These are phyloP conservation scores for Notolepis coatsorum DNA, from an alignment of 2,797 vertebrate species.

Conservation along the genomic window DNA sequence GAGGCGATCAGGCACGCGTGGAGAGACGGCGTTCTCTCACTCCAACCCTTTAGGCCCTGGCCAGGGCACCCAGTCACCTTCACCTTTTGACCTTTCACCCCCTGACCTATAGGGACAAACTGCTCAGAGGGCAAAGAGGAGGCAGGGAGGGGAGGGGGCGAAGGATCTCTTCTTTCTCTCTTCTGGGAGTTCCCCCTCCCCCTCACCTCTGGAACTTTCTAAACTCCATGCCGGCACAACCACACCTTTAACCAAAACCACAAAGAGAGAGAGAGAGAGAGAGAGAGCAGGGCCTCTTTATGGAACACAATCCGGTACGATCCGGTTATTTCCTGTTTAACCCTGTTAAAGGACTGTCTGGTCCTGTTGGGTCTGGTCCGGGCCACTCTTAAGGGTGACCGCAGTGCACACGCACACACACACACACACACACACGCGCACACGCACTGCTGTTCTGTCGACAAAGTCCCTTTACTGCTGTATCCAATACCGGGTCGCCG, in stretches of 20 bases:
- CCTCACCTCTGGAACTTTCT: conserved; percentile 43
- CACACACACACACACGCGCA: background rate
- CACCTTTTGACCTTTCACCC: conserved; percentile 19
- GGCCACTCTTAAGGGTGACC: conserved; percentile 21
- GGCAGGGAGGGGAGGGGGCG: background rate
- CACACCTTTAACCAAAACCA: conserved; percentile 66
- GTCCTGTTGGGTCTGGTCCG: conserved; percentile 10
- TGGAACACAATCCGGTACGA: conserved; percentile 22
- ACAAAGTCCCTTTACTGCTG: conserved; percentile 83
- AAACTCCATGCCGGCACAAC: conserved; percentile 46
- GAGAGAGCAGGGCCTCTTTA: conserved; percentile 31
- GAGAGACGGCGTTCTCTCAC: conserved; percentile 33
- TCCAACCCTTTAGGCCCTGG: conserved; percentile 23
- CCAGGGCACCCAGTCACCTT: conserved; percentile 23
- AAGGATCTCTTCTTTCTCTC: conserved; percentile 20
- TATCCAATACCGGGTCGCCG: conserved; percentile 68
- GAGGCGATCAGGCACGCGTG: conserved; percentile 24
- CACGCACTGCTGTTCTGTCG: conserved; percentile 56
- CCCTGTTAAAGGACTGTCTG: background rate
- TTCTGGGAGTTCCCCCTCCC: background rate
- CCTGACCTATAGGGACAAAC: conserved; percentile 25
- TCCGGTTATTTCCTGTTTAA: background rate
- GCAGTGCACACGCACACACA: background rate
- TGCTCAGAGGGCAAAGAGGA: conserved; percentile 23
- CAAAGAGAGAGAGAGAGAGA: conserved; percentile 44